A percentile compares a stretch with the other conserved stretches of the same genome.
phyloP scores from a whole-genome alignment of 2,888 invertebrate species.

The Drosophila suboccidentalis region DNA sequence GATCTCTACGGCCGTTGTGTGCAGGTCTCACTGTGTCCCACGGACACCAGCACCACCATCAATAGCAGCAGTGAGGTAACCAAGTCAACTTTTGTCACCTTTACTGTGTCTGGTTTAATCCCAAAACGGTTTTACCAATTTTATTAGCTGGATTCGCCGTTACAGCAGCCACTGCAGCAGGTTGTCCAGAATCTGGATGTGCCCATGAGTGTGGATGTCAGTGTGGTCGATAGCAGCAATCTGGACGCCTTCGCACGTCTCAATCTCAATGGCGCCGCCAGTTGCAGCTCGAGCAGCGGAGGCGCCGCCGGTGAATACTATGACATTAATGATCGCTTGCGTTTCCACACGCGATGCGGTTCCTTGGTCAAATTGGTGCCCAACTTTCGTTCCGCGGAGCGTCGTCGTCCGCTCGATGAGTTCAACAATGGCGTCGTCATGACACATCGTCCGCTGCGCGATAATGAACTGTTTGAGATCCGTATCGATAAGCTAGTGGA shows the following conservation, averaged over 20 bases:
- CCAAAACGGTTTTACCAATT: neutral
- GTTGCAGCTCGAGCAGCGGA: slow-evolving; percentile 27
- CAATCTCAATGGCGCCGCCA: slow-evolving; percentile 39
- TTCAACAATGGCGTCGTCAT: slow-evolving; percentile 98
- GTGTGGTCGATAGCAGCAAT: slow-evolving; percentile 61
- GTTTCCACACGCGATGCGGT: slow-evolving; percentile 96
- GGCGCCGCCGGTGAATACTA: slow-evolving; percentile 69
- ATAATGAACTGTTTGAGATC: slow-evolving; percentile 97
- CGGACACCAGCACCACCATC: slow-evolving; percentile 15
- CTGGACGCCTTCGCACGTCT: slow-evolving; percentile 47
- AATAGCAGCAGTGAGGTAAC: slow-evolving; percentile 35
- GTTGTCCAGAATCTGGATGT: slow-evolving; percentile 84
- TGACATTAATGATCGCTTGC: slow-evolving; percentile 88
- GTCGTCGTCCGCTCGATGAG: slow-evolving; percentile 95
- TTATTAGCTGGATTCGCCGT: slow-evolving; percentile 58
- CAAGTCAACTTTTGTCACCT: accelerated
- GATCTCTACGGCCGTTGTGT: slow-evolving; percentile 94
- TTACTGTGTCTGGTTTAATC: neutral
- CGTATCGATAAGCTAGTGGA: slow-evolving; percentile 96
- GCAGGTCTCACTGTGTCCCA: slow-evolving; percentile 88
- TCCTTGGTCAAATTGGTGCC: slow-evolving; percentile 94
- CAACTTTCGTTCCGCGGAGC: slow-evolving; percentile 93
- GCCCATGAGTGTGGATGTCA: slow-evolving; percentile 84
- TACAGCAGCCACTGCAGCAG: slow-evolving; percentile 70
- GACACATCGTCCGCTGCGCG: slow-evolving; percentile 94